phyloP scores from a whole-genome alignment of 2,797 vertebrate genomes.

The Chromobotia macracanthus region DNA sequence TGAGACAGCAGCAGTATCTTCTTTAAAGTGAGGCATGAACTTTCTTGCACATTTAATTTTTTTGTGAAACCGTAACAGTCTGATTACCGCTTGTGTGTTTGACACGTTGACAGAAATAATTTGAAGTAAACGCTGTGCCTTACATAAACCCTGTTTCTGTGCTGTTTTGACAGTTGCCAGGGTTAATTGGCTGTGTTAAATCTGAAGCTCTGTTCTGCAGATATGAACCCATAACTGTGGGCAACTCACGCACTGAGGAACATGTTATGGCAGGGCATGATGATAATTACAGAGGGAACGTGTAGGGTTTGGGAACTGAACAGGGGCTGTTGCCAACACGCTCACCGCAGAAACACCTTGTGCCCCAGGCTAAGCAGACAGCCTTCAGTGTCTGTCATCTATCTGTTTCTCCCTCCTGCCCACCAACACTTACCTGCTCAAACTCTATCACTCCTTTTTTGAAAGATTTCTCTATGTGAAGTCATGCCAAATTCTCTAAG shows the following conservation, averaged over 20 bases:
- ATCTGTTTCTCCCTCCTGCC: slow-evolving; percentile 49
- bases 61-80: background rate
- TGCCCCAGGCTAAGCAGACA: slow-evolving; percentile 70
- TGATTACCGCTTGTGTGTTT: slow-evolving; percentile 11
- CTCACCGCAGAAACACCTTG: slow-evolving; percentile 58
- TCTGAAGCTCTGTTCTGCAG: slow-evolving; percentile 57
- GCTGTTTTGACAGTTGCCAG: slow-evolving; percentile 59
- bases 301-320: slow-evolving; percentile 68
- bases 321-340: slow-evolving; percentile 74
- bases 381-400: slow-evolving; percentile 66
- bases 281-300: slow-evolving; percentile 77
- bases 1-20: background rate
- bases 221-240: slow-evolving; percentile 45
- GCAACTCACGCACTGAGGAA: slow-evolving; percentile 62
- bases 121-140: slow-evolving; percentile 60
- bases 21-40: slow-evolving; percentile 5
- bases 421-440: slow-evolving; percentile 41
- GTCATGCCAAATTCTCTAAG: slow-evolving; percentile 64
- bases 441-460: slow-evolving; percentile 54
- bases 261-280: slow-evolving; percentile 76
- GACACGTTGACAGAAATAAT: slow-evolving; percentile 32
- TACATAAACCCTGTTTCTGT: slow-evolving; percentile 65
- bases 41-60: background rate
- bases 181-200: slow-evolving; percentile 66
- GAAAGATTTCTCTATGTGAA: slow-evolving; percentile 63